Base-by-base conservation (phyloP, 2,888 invertebrate genomes). In the Cataglyphis cursor region DNA sequence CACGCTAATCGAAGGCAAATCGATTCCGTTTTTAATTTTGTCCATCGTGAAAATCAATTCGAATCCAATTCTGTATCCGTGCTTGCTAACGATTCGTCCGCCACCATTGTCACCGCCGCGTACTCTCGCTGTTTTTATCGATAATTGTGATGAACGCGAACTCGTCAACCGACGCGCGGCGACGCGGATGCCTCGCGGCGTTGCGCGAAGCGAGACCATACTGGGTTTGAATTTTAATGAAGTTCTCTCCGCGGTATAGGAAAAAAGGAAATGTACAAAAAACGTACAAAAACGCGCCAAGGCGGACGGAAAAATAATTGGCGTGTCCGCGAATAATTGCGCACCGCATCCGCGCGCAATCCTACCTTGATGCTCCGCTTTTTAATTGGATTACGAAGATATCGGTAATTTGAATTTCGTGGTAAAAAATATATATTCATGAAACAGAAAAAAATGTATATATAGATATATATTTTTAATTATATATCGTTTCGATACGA, bases 1-100 rank as follows among this genome's bases (percentile, higher is more conserved):
- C 35, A 35, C 68, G 75, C 85, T 88, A 88, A 89, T 87, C 82
- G 89, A 84, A 86, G 84, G 74, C 82, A 87, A 87, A 89, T 88
- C 89, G 81, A 88, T 89, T 81, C 65, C 57, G 73, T 84, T 85
- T 88, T 89, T 89, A 84, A 88, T 87, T 88, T 68, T 57, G 48
- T 10, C 64, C 62, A 48, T 64, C 68, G 66, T 31, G 76, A 66
- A 83, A 88, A 89, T 88, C 88, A 75, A 87, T 87, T 81, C 74
- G 83, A 87, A 88, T 89, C 81, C 89, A 88, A 88, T 88, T 88
- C 62, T 83, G 78, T 81, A 48, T 70, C 72, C 75, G 76, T 54
- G 10, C 74, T 81, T 57, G 87, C 83, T 87, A 88, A 88, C 85
- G 89, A 88, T 74, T 83, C 31, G 78, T 85, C 24, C 73, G 75